These are phyloP conservation scores for Bradypodion ventrale DNA, from an alignment of 2,797 vertebrate species.

Conservation along the genomic window DNA sequence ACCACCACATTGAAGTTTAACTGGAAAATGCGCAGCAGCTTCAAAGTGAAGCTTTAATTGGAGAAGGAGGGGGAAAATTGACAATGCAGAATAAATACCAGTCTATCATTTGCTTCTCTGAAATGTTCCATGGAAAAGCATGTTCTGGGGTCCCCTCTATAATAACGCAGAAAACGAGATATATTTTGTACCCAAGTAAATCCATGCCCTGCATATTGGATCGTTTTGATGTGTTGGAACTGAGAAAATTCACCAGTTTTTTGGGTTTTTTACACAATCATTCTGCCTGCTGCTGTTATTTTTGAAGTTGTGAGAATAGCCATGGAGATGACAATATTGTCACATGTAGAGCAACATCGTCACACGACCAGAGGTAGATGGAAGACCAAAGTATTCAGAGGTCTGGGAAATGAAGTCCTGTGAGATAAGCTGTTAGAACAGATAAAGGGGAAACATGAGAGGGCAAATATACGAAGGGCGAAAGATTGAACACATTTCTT, in stretches of 20 bases:
- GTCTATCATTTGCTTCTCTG: neutral
- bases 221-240: conserved; percentile 20
- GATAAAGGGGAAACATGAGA: no score
- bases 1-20: accelerated
- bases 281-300: neutral
- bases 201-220: conserved; percentile 34
- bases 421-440: no score
- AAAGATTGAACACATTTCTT: no score
- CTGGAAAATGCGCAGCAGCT: conserved; percentile 20
- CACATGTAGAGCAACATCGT: no score
- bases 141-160: no score
- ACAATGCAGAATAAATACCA: conserved; percentile 31
- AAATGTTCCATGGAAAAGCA: neutral
- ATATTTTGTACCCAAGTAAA: conserved; percentile 9
- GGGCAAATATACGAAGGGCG: no score
- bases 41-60: conserved; percentile 31
- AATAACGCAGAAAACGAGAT: no score
- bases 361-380: no score
- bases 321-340: neutral
- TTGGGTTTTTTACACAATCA: neutral
- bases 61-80: conserved; percentile 47
- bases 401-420: no score
- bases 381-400: no score
- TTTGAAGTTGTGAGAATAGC: neutral
- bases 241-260: neutral